Base-by-base conservation (phyloP, 2,797 vertebrate species). In the Sebastes elongatus region DNA sequence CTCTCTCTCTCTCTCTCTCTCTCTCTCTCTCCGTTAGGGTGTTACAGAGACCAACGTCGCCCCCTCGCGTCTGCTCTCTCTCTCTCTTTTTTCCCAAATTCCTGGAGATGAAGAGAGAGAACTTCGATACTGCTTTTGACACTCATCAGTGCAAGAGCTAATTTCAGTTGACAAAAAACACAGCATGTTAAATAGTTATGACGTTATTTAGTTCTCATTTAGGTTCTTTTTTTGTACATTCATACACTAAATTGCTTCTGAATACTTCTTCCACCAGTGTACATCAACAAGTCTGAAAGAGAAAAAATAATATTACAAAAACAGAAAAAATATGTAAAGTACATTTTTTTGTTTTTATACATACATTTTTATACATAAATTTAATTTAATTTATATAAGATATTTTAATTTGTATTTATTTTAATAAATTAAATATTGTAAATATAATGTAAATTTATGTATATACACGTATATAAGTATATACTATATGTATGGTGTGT, bases 41-140 rank as follows among this genome's bases (percentile, higher is more conserved):
- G 71, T 89, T 94, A 23, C 72, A 89, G 94, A 93, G 92, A 86
- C 74, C 93, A 89, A 95, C 85, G 92, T 93, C 94, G 91, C 95
- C 95, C 94, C 93, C 94, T 94, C 76, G 93, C 86, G 94, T 91
- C 69, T 35, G 84, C 71, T 16, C 42, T 46, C 16, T 46, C 42
- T 46, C 42, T 46, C 25, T 74, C 75, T 35, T 10, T 30, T 14
- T 28, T 18, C 13, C 10, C n/a, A 46, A 10, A 74, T 52, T 74
- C 22, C 68, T 74, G 28, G 16, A 63, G 53, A 73, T 18, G 23
- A 67, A 20, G 22, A 35, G 22, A 35, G 10, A 35, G 18, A 72
- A 27, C 27, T 27, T 27, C 4, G 42, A 30, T 42, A 25, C 66
- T 55, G 11, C 10, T 42, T 32, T 42, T 27, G 49, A 10, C 22